These are phyloP conservation scores for Hoplostethus mediterraneus DNA, from an alignment of 2,797 vertebrate species.

Conservation along the genomic window DNA sequence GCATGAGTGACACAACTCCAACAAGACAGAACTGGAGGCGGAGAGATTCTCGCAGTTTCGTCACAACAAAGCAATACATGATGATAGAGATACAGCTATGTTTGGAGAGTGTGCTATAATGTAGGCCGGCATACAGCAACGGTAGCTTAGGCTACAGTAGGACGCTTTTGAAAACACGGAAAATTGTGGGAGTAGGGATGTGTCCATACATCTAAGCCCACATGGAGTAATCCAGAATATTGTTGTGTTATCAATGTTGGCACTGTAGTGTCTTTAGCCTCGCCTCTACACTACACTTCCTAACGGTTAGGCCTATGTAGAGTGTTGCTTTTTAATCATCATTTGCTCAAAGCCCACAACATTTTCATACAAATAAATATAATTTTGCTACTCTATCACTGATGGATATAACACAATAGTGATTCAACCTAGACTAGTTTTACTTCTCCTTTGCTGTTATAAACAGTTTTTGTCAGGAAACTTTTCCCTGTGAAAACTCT, in stretches of 20 bases:
- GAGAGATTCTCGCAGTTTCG: constrained; percentile 48
- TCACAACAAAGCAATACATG: constrained; percentile 29
- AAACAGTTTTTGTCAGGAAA: too few species aligned
- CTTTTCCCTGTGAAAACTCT: too few species aligned
- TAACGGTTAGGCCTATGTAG: neutral
- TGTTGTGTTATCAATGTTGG: neutral
- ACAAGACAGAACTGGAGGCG: constrained; percentile 67
- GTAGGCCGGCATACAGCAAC: constrained; percentile 58
- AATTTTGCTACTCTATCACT: too few species aligned
- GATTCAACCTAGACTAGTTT: too few species aligned
- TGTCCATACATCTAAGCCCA: neutral
- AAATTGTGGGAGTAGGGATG: constrained; percentile 1
- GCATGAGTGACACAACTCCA: constrained; percentile 49
- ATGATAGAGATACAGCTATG: constrained; percentile 51
- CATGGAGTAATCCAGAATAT: neutral
- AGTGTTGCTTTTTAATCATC: neutral
- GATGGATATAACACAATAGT: too few species aligned
- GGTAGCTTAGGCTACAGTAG: constrained; percentile 57
- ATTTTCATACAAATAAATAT: too few species aligned
- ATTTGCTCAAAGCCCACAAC: too few species aligned
- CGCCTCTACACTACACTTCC: neutral
- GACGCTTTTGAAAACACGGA: constrained; percentile 38
- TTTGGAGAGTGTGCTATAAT: constrained; percentile 40
- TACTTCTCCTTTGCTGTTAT: too few species aligned
- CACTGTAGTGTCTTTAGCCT: neutral